phyloP scores from a whole-genome alignment of 2,888 invertebrate genomes.

The Drosophila macrothrix region DNA sequence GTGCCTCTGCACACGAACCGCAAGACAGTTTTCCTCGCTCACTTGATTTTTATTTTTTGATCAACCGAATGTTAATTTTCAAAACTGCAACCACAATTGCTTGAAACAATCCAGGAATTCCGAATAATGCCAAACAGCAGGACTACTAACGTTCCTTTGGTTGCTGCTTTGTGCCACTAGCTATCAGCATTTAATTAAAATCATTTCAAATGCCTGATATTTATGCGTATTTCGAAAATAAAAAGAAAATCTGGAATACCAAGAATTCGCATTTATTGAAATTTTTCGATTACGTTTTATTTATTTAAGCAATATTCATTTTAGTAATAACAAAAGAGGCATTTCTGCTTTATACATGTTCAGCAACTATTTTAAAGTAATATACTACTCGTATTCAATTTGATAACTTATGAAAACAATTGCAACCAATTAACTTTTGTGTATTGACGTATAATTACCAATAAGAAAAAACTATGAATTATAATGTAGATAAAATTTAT shows the following conservation, averaged over 20 bases:
- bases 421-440: background rate
- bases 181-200: constrained; percentile 60
- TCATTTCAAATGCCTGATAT: background rate
- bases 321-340: background rate
- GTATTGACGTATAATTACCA: background rate
- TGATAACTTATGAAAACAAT: background rate
- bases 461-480: background rate
- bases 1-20: constrained; percentile 1
- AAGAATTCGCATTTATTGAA: background rate
- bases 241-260: background rate
- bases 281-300: constrained; percentile 12
- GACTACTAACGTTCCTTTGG: background rate
- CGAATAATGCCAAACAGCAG: background rate
- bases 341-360: background rate
- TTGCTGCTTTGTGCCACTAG: constrained; percentile 23
- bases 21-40: constrained; percentile 1
- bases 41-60: background rate
- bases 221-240: background rate
- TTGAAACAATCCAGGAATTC: background rate
- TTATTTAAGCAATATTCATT: constrained; percentile 30
- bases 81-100: constrained; percentile 19
- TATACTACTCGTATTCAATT: background rate
- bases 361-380: background rate
- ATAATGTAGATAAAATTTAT: background rate
- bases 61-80: constrained; percentile 12